phyloP scores from a whole-genome alignment of 2,797 vertebrate species.

The Sebastes matsubarae region DNA sequence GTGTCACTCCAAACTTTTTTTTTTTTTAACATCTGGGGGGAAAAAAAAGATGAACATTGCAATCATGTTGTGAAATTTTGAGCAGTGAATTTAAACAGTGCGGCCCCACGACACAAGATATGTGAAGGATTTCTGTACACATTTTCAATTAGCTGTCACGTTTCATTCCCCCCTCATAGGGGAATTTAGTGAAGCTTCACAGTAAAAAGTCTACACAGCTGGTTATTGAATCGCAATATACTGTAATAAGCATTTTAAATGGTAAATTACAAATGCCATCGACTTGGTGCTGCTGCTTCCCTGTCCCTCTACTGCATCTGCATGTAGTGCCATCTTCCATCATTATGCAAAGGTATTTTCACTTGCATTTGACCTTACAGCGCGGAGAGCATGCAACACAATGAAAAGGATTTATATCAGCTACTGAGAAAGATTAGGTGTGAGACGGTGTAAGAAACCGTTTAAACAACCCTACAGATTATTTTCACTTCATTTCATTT shows the following conservation, averaged over 20 bases:
- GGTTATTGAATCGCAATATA: not conserved
- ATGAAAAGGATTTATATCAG: not conserved
- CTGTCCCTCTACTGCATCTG: not conserved
- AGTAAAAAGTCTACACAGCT: not conserved
- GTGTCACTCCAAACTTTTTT: constrained; percentile 1
- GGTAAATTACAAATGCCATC: not conserved
- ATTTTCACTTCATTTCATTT: not conserved
- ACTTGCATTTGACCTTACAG: not conserved
- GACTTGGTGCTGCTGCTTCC: not conserved
- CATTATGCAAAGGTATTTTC: not conserved
- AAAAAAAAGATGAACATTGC: not conserved
- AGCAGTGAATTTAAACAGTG: not conserved
- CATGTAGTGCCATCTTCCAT: not conserved
- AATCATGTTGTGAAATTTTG: not conserved
- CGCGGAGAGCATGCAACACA: not conserved
- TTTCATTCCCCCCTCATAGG: not conserved
- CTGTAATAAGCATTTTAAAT: not conserved
- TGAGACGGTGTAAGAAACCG: not conserved
- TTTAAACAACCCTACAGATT: not conserved
- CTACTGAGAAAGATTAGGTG: not conserved
- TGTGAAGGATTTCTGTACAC: not conserved
- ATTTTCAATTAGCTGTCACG: not conserved
- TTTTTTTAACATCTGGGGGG: not conserved
- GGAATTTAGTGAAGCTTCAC: not conserved
- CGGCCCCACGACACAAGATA: not conserved